Evolutionary conservation across 2,797 vertebrate species (phyloP), one percentile per base, ranked within the genome.

Genomic region (Scleropages formosus): DNA sequence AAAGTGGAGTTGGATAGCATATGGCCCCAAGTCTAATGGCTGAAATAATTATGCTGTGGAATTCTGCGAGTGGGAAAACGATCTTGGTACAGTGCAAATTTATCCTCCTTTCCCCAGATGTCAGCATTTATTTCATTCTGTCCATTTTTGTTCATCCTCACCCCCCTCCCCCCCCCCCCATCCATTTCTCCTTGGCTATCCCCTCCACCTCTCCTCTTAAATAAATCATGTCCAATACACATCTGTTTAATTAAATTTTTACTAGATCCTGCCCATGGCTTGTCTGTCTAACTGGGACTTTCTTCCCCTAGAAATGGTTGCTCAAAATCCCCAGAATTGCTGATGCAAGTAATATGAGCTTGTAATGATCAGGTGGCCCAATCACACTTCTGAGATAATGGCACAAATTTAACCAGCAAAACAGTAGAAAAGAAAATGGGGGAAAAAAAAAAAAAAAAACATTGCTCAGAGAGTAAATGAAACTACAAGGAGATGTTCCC

Each of bases 221-320:
- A 82, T 77, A 80, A 81, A 82, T 80, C 78, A 84, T 73, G 68
- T 78, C 78, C 77, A 81, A 72, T 76, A 75, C 78, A 73, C 77
- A 80, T 16, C 75, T 73, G 75, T 77, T 86, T 81, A 78, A 78
- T 86, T 80, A 84, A 86, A 82, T 66, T 77, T 82, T 82, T 62
- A 77, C 70, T 26, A 75, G 67, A 77, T 61, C 74, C 73, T 77
- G 67, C 73, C 56, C 20, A 71, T 64, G 53, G 75, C 69, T 76
- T 74, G 71, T 64, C 64, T 56, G 58, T 63, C 66, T 76, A 76
- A 83, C 75, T 73, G 56, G 62, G 24, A 26, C 56, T 68, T 6
- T 39, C 9, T 51, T 24, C 49, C 49, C 56, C 24, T 59, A 63
- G 27, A 39, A 65, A 46, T 59, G 22, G 69, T 56, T 76, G 18